These are phyloP conservation scores for Erpobdella octoculata DNA, from an alignment of 2,888 invertebrate species.

Conservation along the genomic window DNA sequence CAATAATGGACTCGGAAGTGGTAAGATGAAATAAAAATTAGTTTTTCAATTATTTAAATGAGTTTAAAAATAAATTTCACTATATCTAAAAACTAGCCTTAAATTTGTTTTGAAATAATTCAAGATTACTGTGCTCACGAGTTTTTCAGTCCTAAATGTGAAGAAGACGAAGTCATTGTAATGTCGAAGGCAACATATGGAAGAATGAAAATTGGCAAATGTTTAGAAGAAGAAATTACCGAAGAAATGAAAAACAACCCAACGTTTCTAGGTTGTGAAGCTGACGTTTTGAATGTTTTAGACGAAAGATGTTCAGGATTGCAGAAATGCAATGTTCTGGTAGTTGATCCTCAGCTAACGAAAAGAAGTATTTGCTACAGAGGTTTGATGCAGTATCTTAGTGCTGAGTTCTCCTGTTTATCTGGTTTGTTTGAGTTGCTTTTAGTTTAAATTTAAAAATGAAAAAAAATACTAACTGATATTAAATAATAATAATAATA, in stretches of 20 bases:
- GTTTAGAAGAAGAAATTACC: conserved; percentile 6
- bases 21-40: no score
- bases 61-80: no score
- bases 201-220: conserved; percentile 21
- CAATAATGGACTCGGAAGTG: no score
- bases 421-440: not conserved
- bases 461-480: not conserved
- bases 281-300: conserved; percentile 9
- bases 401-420: not conserved
- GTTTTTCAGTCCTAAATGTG: conserved; percentile 13
- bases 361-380: not conserved
- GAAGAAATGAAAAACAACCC: conserved; percentile 11
- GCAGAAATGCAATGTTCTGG: conserved; percentile 2
- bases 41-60: no score
- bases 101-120: no score
- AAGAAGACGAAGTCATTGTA: not conserved
- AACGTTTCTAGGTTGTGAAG: conserved; percentile 16
- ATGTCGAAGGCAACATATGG: conserved; percentile 18
- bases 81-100: no score
- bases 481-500: no score
- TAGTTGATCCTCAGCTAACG: not conserved
- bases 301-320: conserved; percentile 22
- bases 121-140: conserved; percentile 22
- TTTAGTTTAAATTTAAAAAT: not conserved
- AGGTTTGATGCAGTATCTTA: not conserved